Evolutionary conservation across 2,113 vertebrate species (phyloP).

Genomic region (Chascanopsetta lugubris): DNA sequence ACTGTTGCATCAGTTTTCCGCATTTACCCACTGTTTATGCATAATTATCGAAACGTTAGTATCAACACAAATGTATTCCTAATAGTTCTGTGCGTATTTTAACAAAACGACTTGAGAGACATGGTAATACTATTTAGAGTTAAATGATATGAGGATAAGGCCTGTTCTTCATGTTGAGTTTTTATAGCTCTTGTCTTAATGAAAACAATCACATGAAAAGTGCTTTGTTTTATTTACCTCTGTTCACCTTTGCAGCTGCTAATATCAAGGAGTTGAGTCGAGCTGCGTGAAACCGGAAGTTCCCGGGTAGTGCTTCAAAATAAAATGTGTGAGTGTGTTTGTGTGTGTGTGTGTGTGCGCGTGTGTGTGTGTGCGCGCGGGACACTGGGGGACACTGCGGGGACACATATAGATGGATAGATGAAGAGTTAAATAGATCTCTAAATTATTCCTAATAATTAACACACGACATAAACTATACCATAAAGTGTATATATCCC

Average conservation of each 20-base stretch:
- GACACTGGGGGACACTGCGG: too few relatives aligned
- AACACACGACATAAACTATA: too few relatives aligned
- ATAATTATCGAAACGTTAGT: conserved; percentile 14
- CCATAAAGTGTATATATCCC: too few relatives aligned
- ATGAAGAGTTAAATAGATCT: too few relatives aligned
- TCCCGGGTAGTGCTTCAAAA: not conserved
- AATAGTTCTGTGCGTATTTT: not conserved
- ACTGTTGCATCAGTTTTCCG: not conserved
- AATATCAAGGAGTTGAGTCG: not conserved
- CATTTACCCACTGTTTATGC: not conserved
- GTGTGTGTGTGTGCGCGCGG: not conserved
- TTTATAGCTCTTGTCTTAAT: not conserved
- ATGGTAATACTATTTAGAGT: not conserved
- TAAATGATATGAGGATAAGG: too few relatives aligned
- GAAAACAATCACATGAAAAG: not conserved
- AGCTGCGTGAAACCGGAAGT: conserved; percentile 2
- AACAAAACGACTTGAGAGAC: too few relatives aligned
- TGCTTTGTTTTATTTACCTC: not conserved
- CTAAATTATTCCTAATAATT: too few relatives aligned
- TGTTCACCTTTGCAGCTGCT: conserved; percentile 10
- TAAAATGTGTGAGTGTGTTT: not conserved
- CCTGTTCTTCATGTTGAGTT: not conserved
- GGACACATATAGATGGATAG: too few relatives aligned
- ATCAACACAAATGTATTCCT: not conserved
- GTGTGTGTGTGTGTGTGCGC: not conserved